A percentile compares a stretch with the other conserved stretches of the same genome.
Evolutionary conservation across 1,140 invertebrate species (phyloP).

Genomic region (Platyscapa corneri): DNA sequence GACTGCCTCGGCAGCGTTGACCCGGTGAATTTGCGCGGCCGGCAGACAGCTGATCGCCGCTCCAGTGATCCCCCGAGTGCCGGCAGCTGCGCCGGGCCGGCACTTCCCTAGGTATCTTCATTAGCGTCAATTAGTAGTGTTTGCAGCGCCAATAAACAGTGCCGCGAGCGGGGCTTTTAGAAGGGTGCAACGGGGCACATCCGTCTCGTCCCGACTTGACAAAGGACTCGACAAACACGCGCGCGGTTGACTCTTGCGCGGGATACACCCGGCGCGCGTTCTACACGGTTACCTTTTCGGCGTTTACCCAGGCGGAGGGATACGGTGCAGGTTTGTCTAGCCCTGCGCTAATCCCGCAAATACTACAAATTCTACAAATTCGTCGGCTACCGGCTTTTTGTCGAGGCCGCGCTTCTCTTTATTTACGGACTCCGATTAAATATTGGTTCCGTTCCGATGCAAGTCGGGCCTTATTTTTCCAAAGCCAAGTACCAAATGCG

Average conservation of each 20-base stretch:
- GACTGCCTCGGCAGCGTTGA: too few species aligned
- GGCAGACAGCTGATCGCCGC: slow-evolving; percentile 14
- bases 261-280: background rate
- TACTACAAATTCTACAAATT: slow-evolving; percentile 49
- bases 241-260: background rate
- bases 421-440: background rate
- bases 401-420: background rate
- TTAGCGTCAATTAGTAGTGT: slow-evolving; percentile 72
- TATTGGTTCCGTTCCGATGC: too few species aligned
- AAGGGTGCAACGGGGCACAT: background rate
- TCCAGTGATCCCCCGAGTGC: background rate
- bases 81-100: background rate
- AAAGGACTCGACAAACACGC: slow-evolving; percentile 40
- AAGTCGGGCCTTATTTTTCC: too few species aligned
- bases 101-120: slow-evolving; percentile 56
- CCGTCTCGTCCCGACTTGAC: background rate
- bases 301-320: background rate
- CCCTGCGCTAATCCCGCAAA: slow-evolving; percentile 34
- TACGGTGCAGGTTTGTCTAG: background rate
- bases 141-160: slow-evolving; percentile 64
- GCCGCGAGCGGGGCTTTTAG: background rate
- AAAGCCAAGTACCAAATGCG: too few species aligned
- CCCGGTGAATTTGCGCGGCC: too few species aligned
- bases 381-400: slow-evolving; percentile 37
- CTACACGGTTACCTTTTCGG: slow-evolving; percentile 1